Conservation (phyloP, 1,140 invertebrate genomes). For the Euwallacea fornicatus region DNA sequence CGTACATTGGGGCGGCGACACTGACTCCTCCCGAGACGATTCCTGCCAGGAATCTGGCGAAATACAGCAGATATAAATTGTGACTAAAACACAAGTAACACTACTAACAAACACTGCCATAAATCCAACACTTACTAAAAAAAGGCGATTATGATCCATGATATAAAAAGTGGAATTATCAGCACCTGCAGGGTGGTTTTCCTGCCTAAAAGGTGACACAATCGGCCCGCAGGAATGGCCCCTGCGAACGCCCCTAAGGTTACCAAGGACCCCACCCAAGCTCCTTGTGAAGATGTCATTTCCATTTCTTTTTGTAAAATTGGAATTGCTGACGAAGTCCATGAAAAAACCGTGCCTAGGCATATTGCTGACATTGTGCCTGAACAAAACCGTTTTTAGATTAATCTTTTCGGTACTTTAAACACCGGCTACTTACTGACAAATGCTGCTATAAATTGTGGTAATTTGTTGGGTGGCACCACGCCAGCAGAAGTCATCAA, state of each 20-base stretch:
- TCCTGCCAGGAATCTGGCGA: slow-evolving; percentile 71
- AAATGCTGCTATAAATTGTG: slow-evolving; percentile 47
- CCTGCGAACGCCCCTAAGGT: slow-evolving; percentile 64
- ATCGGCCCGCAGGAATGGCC: slow-evolving; percentile 62
- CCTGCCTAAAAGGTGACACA: slow-evolving; percentile 70
- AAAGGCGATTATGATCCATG: slow-evolving; percentile 68
- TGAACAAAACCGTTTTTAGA: neutral
- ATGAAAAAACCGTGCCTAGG: slow-evolving; percentile 66
- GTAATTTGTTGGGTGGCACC: slow-evolving; percentile 27
- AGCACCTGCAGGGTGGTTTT: slow-evolving; percentile 66
- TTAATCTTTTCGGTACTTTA: neutral
- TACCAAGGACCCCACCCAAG: slow-evolving; percentile 58
- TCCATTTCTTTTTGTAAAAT: slow-evolving; percentile 49
- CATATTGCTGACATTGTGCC: slow-evolving; percentile 59
- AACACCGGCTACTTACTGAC: slow-evolving; percentile 40
- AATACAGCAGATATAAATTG: slow-evolving; percentile 61
- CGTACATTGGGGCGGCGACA: slow-evolving; percentile 70
- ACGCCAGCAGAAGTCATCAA: slow-evolving; percentile 27
- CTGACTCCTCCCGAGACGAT: slow-evolving; percentile 64
- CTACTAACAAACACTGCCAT: neutral
- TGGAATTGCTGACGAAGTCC: slow-evolving; percentile 66
- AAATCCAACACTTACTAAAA: slow-evolving; percentile 53
- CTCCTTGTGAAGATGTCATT: slow-evolving; percentile 48
- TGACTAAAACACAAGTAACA: slow-evolving; percentile 43
- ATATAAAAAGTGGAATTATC: slow-evolving; percentile 65